These are phyloP conservation scores for Nasonovia ribisnigri DNA, from an alignment of 2,888 invertebrate species.

Conservation along the genomic window DNA sequence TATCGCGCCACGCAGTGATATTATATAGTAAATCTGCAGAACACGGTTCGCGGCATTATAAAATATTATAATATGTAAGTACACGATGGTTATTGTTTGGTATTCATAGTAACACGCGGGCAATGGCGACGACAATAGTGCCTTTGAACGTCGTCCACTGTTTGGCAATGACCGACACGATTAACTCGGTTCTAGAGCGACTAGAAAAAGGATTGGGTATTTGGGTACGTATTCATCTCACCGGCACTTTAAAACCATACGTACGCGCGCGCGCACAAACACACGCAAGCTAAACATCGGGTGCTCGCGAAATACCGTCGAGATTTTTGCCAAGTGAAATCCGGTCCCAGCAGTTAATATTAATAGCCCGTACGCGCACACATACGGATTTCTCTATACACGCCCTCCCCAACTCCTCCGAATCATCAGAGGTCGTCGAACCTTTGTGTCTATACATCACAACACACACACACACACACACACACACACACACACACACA, in stretches of 20 bases:
- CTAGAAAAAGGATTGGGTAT: background rate
- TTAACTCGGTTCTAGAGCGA: background rate
- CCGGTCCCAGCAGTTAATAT: slow-evolving; percentile 59
- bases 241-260: background rate
- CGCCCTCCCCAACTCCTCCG: slow-evolving; percentile 29
- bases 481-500: slow-evolving; percentile 8
- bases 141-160: background rate
- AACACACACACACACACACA: slow-evolving; percentile 6
- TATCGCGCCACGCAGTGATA: background rate
- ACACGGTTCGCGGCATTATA: no score
- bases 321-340: slow-evolving; percentile 59
- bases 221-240: no score
- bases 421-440: slow-evolving; percentile 59
- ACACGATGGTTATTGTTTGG: no score
- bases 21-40: no score
- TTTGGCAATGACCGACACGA: background rate
- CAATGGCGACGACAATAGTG: background rate
- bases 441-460: slow-evolving; percentile 40
- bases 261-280: background rate
- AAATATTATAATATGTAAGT: no score
- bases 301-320: slow-evolving; percentile 47
- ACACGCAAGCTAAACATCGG: background rate
- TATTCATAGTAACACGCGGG: no score
- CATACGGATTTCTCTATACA: slow-evolving; percentile 36
- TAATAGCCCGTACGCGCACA: slow-evolving; percentile 44